Evolutionary conservation across 2,797 vertebrate genomes (phyloP).

Genomic region (Phataginus tetradactyla): DNA sequence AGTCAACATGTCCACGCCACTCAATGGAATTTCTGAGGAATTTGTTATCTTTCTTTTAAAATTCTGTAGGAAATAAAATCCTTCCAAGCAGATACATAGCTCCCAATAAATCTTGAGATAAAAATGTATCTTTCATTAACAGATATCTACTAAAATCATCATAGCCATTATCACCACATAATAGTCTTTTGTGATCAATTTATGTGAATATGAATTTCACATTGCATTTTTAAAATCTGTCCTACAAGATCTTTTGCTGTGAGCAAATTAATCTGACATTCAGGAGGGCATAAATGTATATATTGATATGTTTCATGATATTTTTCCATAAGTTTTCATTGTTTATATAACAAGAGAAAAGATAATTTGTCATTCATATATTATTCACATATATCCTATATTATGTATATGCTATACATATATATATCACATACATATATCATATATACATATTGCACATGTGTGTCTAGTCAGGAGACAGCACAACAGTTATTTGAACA

Average conservation of each 20-base stretch:
- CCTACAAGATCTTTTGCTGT: not conserved
- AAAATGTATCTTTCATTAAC: not conserved
- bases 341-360: not conserved
- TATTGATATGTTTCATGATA: not conserved
- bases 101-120: not conserved
- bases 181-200: not conserved
- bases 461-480: not conserved
- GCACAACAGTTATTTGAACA: not conserved
- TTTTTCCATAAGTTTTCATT: not conserved
- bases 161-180: not conserved
- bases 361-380: not conserved
- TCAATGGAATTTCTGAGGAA: slow-evolving; percentile 62
- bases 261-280: not conserved
- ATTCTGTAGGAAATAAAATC: slow-evolving; percentile 35
- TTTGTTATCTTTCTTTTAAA: slow-evolving; percentile 60
- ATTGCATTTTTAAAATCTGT: not conserved
- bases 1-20: slow-evolving; percentile 77
- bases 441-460: not conserved
- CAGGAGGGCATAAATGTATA: not conserved
- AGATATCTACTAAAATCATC: not conserved
- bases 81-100: not conserved
- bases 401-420: not conserved
- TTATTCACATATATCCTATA: not conserved
- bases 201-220: not conserved
- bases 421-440: not conserved